Evolutionary conservation across 2,888 invertebrate species (phyloP), one percentile per base, ranked within the genome.

Genomic region (Lycaena phlaeas): DNA sequence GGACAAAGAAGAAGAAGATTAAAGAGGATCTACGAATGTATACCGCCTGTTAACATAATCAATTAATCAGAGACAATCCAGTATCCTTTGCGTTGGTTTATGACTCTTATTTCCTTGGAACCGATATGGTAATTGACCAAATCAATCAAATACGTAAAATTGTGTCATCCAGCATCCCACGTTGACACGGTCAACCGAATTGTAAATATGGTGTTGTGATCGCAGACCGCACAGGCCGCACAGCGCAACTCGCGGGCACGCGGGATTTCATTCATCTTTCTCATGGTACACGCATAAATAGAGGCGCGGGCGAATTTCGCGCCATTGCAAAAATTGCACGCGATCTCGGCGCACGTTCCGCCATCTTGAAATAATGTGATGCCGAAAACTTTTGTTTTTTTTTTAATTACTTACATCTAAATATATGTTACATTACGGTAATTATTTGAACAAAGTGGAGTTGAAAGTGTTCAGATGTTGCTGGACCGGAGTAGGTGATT

Each of bases 251-350:
- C 28, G 25, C 30, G 17, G 15, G n/a, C 27, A 14, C 26, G 25
- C 31, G 18, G 22, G 31, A 31, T 30, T 50, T 47, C 54, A 55
- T 67, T 68, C 62, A 63, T 46, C 31, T 51, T 38, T 44, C 40
- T 29, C 30, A 10, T 29, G 40, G 41, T 27, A 51, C 49, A 39
- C 43, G 54, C 67, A 71, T 74, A 71, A 64, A 73, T 67, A 68
- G 45, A 44, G 38, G 45, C 49, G 56, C 57, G 53, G 50, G 45
- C 46, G 38, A 36, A 51, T 64, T 73, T 68, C 68, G 59, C 66
- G 71, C 65, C 73, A 77, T 68, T 75, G 56, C 55, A 42, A 14
- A 31, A 30, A 14, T 53, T 52, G 51, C 38, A 53, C 51, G 51
- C 64, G 51, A 57, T 53, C 55, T 56, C 61, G 58, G 27, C 44